Evolutionary conservation across 2,888 invertebrate species (phyloP).

Genomic region (Pedicia rivosa): DNA sequence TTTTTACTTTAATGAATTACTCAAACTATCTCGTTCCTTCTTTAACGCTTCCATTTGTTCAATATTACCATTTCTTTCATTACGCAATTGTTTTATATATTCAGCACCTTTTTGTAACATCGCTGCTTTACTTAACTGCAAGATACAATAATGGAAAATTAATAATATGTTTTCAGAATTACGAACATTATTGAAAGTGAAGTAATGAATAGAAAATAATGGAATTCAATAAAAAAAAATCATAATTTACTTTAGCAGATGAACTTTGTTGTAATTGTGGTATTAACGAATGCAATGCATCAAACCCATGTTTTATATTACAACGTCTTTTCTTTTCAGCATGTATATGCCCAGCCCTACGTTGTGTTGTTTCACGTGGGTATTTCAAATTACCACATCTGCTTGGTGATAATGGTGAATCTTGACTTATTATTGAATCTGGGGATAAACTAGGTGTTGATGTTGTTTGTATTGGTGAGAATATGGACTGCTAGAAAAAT

Average conservation of each 20-base stretch:
- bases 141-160: constrained; percentile 14
- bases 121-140: constrained; percentile 85
- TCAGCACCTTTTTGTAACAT: constrained; percentile 96
- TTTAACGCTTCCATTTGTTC: constrained; percentile 79
- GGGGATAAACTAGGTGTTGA: constrained; percentile 17
- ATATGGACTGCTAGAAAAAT: constrained; percentile 34
- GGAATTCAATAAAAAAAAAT: not conserved
- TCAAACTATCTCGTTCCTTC: constrained; percentile 80
- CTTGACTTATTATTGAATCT: constrained; percentile 23
- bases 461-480: constrained; percentile 13
- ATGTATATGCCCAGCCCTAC: constrained; percentile 80
- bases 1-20: constrained; percentile 71
- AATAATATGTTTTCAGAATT: no score
- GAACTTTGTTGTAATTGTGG: constrained; percentile 83
- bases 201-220: no score
- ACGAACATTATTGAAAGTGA: no score
- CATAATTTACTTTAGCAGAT: constrained; percentile 53
- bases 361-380: constrained; percentile 45
- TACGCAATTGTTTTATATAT: constrained; percentile 76
- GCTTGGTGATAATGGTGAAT: constrained; percentile 43
- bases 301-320: constrained; percentile 94
- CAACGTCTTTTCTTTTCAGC: constrained; percentile 92
- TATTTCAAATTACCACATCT: constrained; percentile 22
- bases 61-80: constrained; percentile 70
- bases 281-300: constrained; percentile 80